Evolutionary conservation across 2,113 vertebrate species (phyloP).

Genomic region (Leptobrachium ailaonicum): DNA sequence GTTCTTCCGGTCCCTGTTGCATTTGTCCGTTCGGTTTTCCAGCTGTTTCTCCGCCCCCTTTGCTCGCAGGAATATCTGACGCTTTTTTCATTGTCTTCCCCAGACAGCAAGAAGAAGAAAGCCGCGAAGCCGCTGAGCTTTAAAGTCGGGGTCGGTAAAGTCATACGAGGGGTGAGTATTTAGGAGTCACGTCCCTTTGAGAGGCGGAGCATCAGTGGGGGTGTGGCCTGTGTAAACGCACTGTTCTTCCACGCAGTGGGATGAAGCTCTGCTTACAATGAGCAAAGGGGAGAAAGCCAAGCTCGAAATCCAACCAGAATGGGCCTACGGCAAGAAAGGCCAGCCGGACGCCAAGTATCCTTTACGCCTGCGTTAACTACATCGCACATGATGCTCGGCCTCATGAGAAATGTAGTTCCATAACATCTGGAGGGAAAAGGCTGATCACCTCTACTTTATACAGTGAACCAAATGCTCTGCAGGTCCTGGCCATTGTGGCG

Average conservation of each 20-base stretch:
- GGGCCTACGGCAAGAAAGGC: constrained; percentile 94
- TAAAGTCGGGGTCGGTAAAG: constrained; percentile 89
- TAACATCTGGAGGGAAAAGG: no score
- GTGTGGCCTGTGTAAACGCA: neutral
- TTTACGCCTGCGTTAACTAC: constrained; percentile 55
- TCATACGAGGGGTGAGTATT: constrained; percentile 90
- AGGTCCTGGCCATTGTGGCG: no score
- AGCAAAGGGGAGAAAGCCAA: constrained; percentile 93
- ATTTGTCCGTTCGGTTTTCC: no score
- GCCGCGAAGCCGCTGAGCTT: constrained; percentile 89
- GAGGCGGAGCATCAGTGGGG: no score
- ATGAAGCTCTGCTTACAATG: constrained; percentile 91
- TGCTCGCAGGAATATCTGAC: no score
- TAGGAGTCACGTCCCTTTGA: no score
- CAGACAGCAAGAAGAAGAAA: constrained; percentile 93
- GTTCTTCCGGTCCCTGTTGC: no score
- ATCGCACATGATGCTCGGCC: no score
- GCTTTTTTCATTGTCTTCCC: constrained; percentile 50
- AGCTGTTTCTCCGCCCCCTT: no score
- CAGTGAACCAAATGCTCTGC: no score
- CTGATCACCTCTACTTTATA: no score
- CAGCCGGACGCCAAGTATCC: constrained; percentile 96
- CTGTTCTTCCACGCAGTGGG: constrained; percentile 75
- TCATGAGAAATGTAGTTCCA: no score
- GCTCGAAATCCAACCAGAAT: constrained; percentile 93